A percentile compares a stretch with the other conserved stretches of the same genome.
Evolutionary conservation across 2,797 vertebrate genomes (phyloP).

Genomic region (Pterois miles): DNA sequence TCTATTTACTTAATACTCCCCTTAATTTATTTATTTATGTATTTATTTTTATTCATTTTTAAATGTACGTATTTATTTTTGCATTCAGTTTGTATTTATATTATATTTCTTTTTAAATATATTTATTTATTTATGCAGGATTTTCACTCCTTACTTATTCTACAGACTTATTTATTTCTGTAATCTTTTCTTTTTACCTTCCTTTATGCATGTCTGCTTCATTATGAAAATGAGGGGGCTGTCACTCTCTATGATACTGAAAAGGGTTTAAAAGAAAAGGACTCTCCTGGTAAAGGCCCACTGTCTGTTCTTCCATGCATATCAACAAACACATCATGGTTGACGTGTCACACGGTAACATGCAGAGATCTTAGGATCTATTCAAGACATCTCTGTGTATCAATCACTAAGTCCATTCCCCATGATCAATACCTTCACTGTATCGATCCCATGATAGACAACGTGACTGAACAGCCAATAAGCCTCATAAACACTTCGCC

Average conservation of each 20-base stretch:
- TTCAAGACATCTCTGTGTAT: conserved; percentile 20
- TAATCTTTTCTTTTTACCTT: too few species aligned
- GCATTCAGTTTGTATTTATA: too few species aligned
- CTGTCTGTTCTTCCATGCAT: neutral
- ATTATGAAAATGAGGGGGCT: too few species aligned
- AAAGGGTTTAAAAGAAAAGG: neutral
- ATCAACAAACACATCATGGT: conserved; percentile 7
- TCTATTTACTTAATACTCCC: too few species aligned
- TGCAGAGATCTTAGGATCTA: conserved; percentile 4
- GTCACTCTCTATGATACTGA: too few species aligned
- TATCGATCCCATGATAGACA: conserved; percentile 44
- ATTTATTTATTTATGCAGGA: too few species aligned
- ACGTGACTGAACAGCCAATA: conserved; percentile 37
- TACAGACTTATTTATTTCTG: too few species aligned
- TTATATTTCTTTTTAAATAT: too few species aligned
- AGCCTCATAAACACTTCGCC: conserved; percentile 33
- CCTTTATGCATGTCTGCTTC: too few species aligned
- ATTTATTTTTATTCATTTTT: too few species aligned
- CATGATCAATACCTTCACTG: conserved; percentile 28
- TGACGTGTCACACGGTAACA: neutral
- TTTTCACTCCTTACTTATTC: too few species aligned
- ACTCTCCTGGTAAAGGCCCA: neutral
- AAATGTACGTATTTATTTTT: too few species aligned
- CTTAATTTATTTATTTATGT: neutral
- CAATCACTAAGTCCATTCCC: conserved; percentile 48